A percentile compares a stretch with the other conserved stretches of the same genome.
phyloP scores from a whole-genome alignment of 2,888 invertebrate genomes.

The Eustalomyia histrio region DNA sequence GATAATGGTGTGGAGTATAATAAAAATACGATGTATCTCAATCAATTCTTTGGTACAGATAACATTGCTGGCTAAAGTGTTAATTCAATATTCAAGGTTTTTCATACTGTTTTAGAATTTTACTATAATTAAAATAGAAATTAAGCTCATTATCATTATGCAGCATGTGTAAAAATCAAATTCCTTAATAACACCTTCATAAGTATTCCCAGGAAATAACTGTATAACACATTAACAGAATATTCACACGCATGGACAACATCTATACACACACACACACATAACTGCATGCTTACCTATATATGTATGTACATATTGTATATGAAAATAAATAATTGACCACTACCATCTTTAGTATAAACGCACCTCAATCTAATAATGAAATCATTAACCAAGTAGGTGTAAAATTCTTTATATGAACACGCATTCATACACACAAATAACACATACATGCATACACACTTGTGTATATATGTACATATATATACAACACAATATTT shows the following conservation, averaged over 20 bases:
- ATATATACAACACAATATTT: constrained; percentile 48
- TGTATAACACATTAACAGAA: constrained; percentile 45
- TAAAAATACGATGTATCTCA: too few relatives aligned
- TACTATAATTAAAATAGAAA: constrained; percentile 12
- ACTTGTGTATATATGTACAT: neutral
- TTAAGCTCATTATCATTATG: constrained; percentile 55
- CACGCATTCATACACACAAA: neutral
- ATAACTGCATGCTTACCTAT: neutral
- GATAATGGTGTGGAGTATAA: too few relatives aligned
- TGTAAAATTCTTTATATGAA: constrained; percentile 56
- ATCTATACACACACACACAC: constrained; percentile 1
- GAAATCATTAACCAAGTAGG: constrained; percentile 61
- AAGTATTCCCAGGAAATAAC: constrained; percentile 34
- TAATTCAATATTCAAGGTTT: constrained; percentile 16
- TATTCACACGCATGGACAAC: constrained; percentile 51
- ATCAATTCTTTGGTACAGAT: too few relatives aligned
- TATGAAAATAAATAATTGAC: neutral
- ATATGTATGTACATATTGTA: too few relatives aligned
- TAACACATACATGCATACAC: neutral
- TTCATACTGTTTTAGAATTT: neutral
- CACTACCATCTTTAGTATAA: constrained; percentile 11
- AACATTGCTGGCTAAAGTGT: too few relatives aligned
- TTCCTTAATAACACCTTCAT: constrained; percentile 72
- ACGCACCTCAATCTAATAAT: constrained; percentile 44
- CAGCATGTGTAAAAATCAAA: constrained; percentile 77